Evolutionary conservation across 2,113 vertebrate genomes (phyloP).

Genomic region (Antechinus stuartii): DNA sequence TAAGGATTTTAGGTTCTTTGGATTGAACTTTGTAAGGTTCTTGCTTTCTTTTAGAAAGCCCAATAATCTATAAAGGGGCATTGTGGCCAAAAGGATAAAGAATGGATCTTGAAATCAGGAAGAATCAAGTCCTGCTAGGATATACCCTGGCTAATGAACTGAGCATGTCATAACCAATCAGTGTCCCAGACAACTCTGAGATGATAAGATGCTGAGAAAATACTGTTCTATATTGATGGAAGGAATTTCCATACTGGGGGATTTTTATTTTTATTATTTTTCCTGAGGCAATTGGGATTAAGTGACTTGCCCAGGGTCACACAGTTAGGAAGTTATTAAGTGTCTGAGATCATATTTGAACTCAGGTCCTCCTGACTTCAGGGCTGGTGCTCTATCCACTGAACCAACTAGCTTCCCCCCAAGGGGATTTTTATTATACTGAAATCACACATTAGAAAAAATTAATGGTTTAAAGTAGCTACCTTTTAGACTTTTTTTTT

Average conservation of each 20-base stretch:
- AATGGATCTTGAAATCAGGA: not conserved
- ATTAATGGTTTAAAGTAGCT: not conserved
- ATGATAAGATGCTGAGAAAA: not conserved
- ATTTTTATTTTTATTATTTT: no score
- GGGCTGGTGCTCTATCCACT: no score
- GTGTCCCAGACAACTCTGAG: not conserved
- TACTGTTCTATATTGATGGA: not conserved
- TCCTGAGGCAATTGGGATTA: no score
- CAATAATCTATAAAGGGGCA: not conserved
- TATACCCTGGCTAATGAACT: not conserved
- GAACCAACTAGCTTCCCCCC: no score
- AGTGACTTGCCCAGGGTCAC: no score
- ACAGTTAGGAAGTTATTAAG: no score
- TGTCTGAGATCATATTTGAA: no score
- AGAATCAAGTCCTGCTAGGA: not conserved
- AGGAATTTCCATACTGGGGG: not conserved
- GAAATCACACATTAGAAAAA: not conserved
- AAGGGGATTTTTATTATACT: not conserved
- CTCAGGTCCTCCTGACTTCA: no score
- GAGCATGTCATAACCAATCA: not conserved
- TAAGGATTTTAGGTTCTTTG: not conserved
- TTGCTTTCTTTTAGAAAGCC: not conserved
- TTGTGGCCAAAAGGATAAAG: not conserved
- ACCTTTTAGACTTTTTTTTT: slow-evolving; percentile 17
- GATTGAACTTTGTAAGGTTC: slow-evolving; percentile 23